phyloP scores from a whole-genome alignment of 2,888 invertebrate species.

The Tiphia femorata region DNA sequence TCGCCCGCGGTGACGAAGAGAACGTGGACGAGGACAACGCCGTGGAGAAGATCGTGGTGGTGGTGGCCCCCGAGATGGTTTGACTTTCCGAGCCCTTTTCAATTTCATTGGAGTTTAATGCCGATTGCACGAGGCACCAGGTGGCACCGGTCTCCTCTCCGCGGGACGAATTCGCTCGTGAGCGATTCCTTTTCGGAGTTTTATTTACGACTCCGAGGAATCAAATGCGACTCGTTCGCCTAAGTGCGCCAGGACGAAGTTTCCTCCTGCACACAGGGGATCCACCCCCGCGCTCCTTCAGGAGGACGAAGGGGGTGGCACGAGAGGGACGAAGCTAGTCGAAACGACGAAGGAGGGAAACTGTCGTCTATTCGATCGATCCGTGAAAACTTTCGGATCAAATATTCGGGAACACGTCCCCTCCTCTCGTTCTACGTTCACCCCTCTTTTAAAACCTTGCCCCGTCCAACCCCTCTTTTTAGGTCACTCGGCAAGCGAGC shows the following conservation, averaged over 20 bases:
- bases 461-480: constrained; percentile 26
- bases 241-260: constrained; percentile 26
- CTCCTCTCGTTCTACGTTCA: too few relatives aligned
- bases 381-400: constrained; percentile 21
- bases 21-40: not conserved
- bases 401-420: constrained; percentile 19
- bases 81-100: constrained; percentile 24
- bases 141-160: constrained; percentile 26
- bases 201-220: constrained; percentile 26
- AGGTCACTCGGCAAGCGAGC: constrained; percentile 29
- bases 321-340: not conserved
- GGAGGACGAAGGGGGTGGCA: constrained; percentile 3
- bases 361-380: constrained; percentile 25
- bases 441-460: too few relatives aligned
- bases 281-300: constrained; percentile 10
- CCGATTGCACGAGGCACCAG: constrained; percentile 33
- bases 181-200: constrained; percentile 18
- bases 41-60: not conserved
- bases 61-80: not conserved
- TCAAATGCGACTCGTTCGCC: constrained; percentile 19
- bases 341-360: constrained; percentile 12
- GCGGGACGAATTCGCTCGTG: constrained; percentile 24
- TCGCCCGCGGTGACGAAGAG: constrained; percentile 4
- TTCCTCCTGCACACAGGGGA: too few relatives aligned
- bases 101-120: constrained; percentile 40